These are phyloP conservation scores for Lipotes vexillifer DNA, from an alignment of 2,113 vertebrate species.

Conservation along the genomic window DNA sequence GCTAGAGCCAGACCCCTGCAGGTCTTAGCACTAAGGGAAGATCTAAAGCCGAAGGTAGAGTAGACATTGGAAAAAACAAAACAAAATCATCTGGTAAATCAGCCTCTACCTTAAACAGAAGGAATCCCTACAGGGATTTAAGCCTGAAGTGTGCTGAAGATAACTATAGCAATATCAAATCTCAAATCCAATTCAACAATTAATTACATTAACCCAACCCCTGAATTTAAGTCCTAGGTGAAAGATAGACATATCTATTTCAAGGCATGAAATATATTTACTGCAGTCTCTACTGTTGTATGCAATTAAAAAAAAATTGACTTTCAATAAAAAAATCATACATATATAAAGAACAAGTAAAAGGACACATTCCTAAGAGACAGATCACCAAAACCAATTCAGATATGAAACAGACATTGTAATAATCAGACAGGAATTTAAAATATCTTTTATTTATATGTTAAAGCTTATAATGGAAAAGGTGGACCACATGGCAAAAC, in stretches of 20 bases:
- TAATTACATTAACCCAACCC: neutral
- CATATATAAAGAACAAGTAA: neutral
- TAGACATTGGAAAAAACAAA: neutral
- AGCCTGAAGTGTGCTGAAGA: neutral
- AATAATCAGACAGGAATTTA: neutral
- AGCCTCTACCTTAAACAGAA: neutral
- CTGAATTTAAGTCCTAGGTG: neutral
- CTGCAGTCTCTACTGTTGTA: neutral
- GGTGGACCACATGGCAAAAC: neutral
- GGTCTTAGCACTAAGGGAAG: neutral
- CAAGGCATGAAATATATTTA: neutral
- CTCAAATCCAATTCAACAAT: neutral
- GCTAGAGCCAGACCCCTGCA: accelerated
- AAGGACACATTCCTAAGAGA: neutral
- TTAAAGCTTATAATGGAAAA: neutral
- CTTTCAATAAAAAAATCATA: neutral
- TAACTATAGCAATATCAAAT: neutral
- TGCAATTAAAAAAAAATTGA: neutral
- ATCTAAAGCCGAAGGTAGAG: neutral
- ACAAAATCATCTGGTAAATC: neutral
- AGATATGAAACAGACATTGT: neutral
- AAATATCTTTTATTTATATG: neutral
- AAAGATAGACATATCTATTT: neutral
- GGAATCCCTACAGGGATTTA: neutral
- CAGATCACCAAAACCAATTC: neutral